Evolutionary conservation across 2,113 vertebrate genomes (phyloP), one percentile per base, ranked within the genome.

Genomic region (Suricata suricatta): DNA sequence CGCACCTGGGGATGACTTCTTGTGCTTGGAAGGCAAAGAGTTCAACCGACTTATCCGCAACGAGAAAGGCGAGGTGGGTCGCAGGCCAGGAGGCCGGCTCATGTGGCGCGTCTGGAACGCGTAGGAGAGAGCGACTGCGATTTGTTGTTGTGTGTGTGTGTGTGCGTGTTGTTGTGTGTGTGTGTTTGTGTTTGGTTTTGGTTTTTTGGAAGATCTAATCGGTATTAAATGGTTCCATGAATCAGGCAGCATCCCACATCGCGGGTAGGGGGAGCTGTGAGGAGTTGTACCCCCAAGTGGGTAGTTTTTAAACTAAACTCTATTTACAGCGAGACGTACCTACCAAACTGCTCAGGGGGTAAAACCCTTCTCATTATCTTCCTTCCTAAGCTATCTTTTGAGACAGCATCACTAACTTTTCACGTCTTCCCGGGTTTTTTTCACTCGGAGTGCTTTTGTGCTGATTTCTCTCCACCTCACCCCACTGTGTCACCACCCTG

Each of bases 11-110:
- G 99, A 99, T 69, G 99, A 99, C 90, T 99, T 99, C 98, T 95
- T 99, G 97, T 99, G 99, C 97, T 66, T 99, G 96, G 99, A 99
- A 98, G 99, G 99, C 79, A 99, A 99, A 98, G 99, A 99, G 41
- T 99, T 99, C 98, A 99, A 99, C 97, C 98, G 98, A 7, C 99
- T 99, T n/a, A 99, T 99, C 98, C 99, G 99, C 52, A 99, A 99
- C 0, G 99, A 99, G 98, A 99, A 99, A 95, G 99, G 99, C 97
- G 99, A 99, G 99, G 99, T 99, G 92, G 29, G 98, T 38, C 12
- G 38, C 0, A 2, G 47, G 76, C 17, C 38, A 33, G 69, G 15
- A 72, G 54, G 17, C 3, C 2, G 50, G 27, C 21, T 41, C 1
- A 11, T 2, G 12, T 33, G 2, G 25, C 64, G 25, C 63, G 8